A percentile compares a stretch with the other conserved stretches of the same genome.
Conservation (phyloP, 2,888 invertebrate species). For the Sminthurinus aureus region DNA sequence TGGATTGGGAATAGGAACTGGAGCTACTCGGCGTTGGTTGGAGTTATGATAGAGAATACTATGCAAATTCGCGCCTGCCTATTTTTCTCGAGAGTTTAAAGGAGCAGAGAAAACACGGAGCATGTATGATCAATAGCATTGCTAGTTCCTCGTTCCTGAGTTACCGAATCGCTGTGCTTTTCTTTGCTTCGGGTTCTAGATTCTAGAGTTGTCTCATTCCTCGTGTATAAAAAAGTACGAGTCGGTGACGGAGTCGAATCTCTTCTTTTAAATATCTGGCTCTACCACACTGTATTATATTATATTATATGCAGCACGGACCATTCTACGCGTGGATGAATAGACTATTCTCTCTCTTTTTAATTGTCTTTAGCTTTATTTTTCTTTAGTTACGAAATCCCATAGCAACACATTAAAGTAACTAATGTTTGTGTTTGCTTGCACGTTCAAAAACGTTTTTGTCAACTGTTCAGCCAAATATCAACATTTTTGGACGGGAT, state of each 20-base stretch:
- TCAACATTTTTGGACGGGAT: no score
- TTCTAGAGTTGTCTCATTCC: not conserved
- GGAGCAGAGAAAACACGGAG: not conserved
- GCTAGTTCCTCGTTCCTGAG: not conserved
- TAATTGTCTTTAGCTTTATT: constrained; percentile 20
- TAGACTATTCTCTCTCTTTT: constrained; percentile 31
- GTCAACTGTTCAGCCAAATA: no score
- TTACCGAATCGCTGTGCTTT: no score
- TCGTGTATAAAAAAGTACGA: not conserved
- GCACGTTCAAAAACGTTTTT: no score
- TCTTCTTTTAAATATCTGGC: not conserved
- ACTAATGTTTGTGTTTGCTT: no score
- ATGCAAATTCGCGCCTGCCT: constrained; percentile 54
- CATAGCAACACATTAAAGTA: no score
- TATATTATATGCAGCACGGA: constrained; percentile 34
- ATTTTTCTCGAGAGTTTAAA: constrained; percentile 20
- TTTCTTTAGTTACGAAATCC: no score
- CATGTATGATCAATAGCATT: not conserved
- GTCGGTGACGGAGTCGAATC: not conserved
- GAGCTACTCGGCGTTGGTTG: not conserved
- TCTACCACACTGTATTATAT: not conserved
- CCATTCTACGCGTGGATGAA: constrained; percentile 44
- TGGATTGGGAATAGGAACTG: no score
- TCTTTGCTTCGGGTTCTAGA: no score
- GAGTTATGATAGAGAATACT: constrained; percentile 24